Base-by-base conservation (phyloP, 2,113 vertebrate genomes). In the Melanerpes formicivorus region DNA sequence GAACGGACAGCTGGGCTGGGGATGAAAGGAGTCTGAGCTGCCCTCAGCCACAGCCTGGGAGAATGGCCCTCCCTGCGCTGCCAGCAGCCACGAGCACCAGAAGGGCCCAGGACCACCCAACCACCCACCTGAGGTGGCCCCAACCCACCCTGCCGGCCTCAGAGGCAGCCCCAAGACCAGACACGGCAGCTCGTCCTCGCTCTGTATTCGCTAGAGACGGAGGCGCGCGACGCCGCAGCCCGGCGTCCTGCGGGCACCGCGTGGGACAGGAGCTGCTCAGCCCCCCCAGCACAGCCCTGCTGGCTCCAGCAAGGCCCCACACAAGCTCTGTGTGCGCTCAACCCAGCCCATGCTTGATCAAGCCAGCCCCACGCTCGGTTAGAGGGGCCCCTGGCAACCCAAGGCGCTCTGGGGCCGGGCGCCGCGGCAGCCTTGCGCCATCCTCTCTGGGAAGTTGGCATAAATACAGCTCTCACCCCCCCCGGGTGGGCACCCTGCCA, bases 361-460 rank as follows among this genome's bases (percentile, higher is more conserved):
- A 13, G 50, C 42, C 42, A 44, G 42, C 42, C 42, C 42, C 42
- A 44, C 15, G 42, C 6, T 23, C 22, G 22, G 12, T 23, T 7
- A 11, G 21, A 11, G 22, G 50, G 23, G 50, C 50, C 50, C 21
- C 5, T 52, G 50, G 21, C 50, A 52, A 52, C 22, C 50, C 12
- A 22, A 23, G 21, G 11, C 11, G 50, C 50, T 10, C 55, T 16
- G 5, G 2, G 10, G 3, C 55, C 17, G 2, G 17, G 46, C 73
- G 42, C 79, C 52, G 79, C 79, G 69, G n/a, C 63, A 0, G 0
- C 5, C n/a, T 77, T 0, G 0, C 63, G 52, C 44, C 6, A 4
- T 29, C 82, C 50, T 62, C 76, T 60, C 80, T 71, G 95, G 90
- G 95, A 96, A 96, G 27, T 96, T 95, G 95, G 75, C 87, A 96